Conservation (phyloP, 2,113 vertebrate species). For the Colossoma macropomum region DNA sequence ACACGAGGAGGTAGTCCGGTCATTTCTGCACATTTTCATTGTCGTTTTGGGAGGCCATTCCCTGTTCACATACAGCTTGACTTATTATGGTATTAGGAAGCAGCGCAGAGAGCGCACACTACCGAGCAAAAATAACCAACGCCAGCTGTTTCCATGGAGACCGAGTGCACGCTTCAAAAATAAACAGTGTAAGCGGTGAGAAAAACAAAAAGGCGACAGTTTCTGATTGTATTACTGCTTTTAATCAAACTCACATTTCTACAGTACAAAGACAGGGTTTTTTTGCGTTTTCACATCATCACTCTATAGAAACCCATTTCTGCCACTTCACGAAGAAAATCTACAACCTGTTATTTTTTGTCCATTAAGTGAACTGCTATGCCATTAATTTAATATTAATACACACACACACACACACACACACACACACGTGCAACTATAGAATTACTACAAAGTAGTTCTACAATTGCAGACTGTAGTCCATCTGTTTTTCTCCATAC, state of each 20-base stretch:
- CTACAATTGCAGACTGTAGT: no score
- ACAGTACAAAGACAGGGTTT: slow-evolving; percentile 4
- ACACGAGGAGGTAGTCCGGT: slow-evolving; percentile 14
- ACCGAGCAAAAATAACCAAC: slow-evolving; percentile 28
- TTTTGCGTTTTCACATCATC: not conserved
- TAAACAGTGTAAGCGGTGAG: not conserved
- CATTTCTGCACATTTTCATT: not conserved
- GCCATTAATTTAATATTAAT: no score
- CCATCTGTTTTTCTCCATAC: no score
- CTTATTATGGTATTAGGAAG: slow-evolving; percentile 3
- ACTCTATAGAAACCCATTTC: no score
- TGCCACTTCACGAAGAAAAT: no score
- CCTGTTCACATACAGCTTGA: slow-evolving; percentile 6
- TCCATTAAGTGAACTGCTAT: no score
- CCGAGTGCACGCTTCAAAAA: not conserved
- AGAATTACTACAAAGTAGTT: no score
- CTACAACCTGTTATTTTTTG: no score
- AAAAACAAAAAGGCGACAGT: not conserved
- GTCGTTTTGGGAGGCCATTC: not conserved
- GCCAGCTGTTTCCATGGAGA: slow-evolving; percentile 43
- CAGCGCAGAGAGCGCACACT: not conserved
- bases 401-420: no score
- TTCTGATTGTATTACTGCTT: not conserved
- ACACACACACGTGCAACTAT: no score
- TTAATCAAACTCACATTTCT: slow-evolving; percentile 30